Evolutionary conservation across 2,888 invertebrate genomes (phyloP).

Genomic region (Rutpela maculata): DNA sequence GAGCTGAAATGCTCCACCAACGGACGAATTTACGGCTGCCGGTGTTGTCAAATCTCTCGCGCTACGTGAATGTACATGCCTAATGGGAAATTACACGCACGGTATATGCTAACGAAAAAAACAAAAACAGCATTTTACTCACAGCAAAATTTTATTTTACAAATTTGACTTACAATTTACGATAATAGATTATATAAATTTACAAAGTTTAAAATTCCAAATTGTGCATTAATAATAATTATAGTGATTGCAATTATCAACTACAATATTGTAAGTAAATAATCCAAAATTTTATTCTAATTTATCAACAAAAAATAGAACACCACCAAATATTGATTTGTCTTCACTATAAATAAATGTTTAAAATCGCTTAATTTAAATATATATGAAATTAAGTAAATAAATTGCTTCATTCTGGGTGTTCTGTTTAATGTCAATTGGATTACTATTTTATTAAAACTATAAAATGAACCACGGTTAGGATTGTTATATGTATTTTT

Average conservation of each 20-base stretch:
- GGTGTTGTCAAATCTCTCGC: too few relatives aligned
- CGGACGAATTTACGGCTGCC: too few relatives aligned
- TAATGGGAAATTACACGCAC: too few relatives aligned
- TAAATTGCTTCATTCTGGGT: not conserved
- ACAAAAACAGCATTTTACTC: slow-evolving; percentile 37
- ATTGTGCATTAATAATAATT: slow-evolving; percentile 69
- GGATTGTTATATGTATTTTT: not conserved
- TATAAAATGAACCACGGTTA: not conserved
- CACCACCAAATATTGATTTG: not conserved
- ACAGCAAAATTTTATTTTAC: slow-evolving; percentile 70
- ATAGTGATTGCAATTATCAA: slow-evolving; percentile 56
- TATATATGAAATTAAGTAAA: not conserved
- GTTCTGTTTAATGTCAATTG: slow-evolving; percentile 7
- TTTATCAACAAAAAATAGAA: slow-evolving; percentile 5
- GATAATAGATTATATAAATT: slow-evolving; percentile 69
- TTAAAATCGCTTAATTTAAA: not conserved
- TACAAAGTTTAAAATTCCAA: slow-evolving; percentile 74
- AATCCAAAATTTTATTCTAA: slow-evolving; percentile 17
- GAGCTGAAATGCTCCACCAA: too few relatives aligned
- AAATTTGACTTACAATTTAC: slow-evolving; percentile 65
- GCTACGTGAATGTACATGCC: too few relatives aligned
- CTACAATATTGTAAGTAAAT: slow-evolving; percentile 48
- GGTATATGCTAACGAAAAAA: too few relatives aligned
- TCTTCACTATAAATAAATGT: not conserved
- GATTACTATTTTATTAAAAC: not conserved